A percentile compares a stretch with the other conserved stretches of the same genome.
Evolutionary conservation across 2,113 vertebrate species (phyloP).

Genomic region (Gobio gobio): DNA sequence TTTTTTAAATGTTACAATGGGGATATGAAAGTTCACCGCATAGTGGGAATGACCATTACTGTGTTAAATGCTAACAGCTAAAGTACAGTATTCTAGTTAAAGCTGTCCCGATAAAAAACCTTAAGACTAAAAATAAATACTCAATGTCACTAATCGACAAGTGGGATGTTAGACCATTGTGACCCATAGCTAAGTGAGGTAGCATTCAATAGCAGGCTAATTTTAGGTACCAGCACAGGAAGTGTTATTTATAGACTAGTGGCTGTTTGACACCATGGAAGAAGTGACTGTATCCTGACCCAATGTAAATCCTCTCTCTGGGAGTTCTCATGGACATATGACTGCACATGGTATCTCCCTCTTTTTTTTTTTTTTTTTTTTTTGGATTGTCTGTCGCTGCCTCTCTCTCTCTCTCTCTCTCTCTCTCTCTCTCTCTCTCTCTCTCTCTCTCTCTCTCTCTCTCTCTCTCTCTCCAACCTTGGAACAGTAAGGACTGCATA

Average conservation of each 20-base stretch:
- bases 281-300: constrained; percentile 50
- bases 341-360: constrained; percentile 11
- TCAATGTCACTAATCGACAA: background rate
- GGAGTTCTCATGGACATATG: constrained; percentile 36
- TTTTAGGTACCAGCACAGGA: constrained; percentile 42
- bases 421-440: background rate
- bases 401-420: too few species aligned
- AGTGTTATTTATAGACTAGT: constrained; percentile 55
- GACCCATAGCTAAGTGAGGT: background rate
- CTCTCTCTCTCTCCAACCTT: background rate
- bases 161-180: constrained; percentile 3
- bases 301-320: constrained; percentile 34
- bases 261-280: constrained; percentile 51
- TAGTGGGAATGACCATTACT: background rate
- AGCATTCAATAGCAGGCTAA: constrained; percentile 44
- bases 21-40: background rate
- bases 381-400: background rate
- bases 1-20: too few species aligned
- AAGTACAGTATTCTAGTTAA: background rate
- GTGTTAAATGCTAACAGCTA: background rate
- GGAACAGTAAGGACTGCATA: constrained; percentile 20
- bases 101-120: background rate
- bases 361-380: background rate
- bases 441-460: background rate
- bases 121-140: background rate